Conservation (phyloP, 2,888 invertebrate genomes). For the Acrocera orbiculus region DNA sequence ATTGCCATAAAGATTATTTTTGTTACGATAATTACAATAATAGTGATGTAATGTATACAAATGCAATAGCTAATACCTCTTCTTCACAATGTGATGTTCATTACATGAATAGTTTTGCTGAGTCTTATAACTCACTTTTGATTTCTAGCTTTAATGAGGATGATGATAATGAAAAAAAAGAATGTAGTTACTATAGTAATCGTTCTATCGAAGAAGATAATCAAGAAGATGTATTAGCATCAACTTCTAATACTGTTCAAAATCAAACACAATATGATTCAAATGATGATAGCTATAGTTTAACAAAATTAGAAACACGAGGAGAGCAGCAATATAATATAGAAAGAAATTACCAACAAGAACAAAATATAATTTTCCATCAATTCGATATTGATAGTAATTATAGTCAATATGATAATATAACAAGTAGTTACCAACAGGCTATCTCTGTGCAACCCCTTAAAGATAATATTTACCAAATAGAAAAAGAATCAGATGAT, state of each 20-base stretch:
- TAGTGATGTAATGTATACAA: conserved; percentile 4
- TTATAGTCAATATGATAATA: conserved; percentile 8
- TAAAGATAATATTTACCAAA: neutral
- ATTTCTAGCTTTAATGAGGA: conserved; percentile 14
- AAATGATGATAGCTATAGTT: conserved; percentile 25
- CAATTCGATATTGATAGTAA: conserved; percentile 5
- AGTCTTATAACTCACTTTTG: conserved; percentile 26
- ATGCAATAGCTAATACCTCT: neutral
- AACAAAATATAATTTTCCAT: conserved; percentile 6
- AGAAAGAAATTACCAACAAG: conserved; percentile 4
- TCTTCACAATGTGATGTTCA: too few relatives aligned
- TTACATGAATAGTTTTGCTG: conserved; percentile 23
- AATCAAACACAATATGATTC: conserved; percentile 26
- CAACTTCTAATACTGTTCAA: conserved; percentile 15
- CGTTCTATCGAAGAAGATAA: conserved; percentile 3
- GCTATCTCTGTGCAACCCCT: neutral
- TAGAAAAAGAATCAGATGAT: neutral
- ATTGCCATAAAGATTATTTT: conserved; percentile 11
- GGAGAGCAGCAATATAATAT: conserved; percentile 15
- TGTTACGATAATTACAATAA: conserved; percentile 12
- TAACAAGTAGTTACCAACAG: conserved; percentile 9
- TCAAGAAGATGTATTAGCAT: conserved; percentile 10
- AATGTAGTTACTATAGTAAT: conserved; percentile 6
- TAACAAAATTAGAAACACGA: conserved; percentile 27
- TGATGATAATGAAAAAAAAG: conserved; percentile 3